These are phyloP conservation scores for Halcyon chelicuti DNA, from an alignment of 2,797 vertebrate species.

Conservation along the genomic window DNA sequence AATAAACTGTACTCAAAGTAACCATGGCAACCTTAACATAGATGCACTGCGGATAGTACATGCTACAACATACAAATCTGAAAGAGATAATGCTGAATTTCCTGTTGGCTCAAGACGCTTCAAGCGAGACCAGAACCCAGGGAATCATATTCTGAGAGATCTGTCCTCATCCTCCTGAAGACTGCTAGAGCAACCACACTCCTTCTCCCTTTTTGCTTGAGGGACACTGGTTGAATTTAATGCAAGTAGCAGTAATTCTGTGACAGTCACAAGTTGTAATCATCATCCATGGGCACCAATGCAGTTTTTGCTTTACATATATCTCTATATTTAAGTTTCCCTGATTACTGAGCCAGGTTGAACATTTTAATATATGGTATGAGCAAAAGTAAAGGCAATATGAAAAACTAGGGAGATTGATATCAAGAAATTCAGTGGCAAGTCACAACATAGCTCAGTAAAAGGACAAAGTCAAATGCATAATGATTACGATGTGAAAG, in stretches of 20 bases:
- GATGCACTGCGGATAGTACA: background rate
- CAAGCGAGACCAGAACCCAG: background rate
- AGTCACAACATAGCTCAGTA: background rate
- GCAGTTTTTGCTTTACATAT: background rate
- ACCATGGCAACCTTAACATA: slow-evolving; percentile 15
- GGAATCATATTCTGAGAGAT: background rate
- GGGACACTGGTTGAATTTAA: background rate
- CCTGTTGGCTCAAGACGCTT: background rate
- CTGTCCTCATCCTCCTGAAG: background rate
- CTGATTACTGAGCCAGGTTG: background rate
- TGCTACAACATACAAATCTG: background rate
- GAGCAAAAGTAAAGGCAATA: background rate
- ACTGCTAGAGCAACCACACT: background rate
- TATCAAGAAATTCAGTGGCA: background rate
- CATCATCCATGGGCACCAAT: background rate
- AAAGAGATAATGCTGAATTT: background rate
- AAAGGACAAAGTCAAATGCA: background rate
- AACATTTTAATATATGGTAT: background rate
- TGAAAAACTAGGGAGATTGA: background rate
- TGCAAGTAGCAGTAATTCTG: background rate
- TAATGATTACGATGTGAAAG: background rate
- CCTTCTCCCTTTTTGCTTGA: background rate
- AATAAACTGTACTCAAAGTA: background rate
- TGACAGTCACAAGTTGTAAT: background rate
- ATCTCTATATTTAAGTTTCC: background rate